These are phyloP conservation scores for Scophthalmus maximus DNA, from an alignment of 2,113 vertebrate species.

Conservation along the genomic window DNA sequence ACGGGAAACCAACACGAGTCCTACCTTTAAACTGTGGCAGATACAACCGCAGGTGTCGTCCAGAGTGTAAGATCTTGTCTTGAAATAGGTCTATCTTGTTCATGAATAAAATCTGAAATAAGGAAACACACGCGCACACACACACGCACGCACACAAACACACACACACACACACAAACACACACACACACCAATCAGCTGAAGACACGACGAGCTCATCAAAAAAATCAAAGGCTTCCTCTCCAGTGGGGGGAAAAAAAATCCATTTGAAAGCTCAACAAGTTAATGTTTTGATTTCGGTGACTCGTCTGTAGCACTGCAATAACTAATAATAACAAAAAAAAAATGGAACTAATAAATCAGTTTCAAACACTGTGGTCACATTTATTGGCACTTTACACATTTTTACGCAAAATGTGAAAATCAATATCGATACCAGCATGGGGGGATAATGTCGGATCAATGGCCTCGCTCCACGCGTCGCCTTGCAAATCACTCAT, in stretches of 20 bases:
- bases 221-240: constrained; percentile 7
- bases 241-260: constrained; percentile 24
- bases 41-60: constrained; percentile 80
- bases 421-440: constrained; percentile 41
- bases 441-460: constrained; percentile 9
- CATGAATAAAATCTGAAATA: constrained; percentile 85
- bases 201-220: background rate
- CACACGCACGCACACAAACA: constrained; percentile 12
- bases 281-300: constrained; percentile 9
- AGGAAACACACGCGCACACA: constrained; percentile 5
- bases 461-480: constrained; percentile 30
- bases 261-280: constrained; percentile 19
- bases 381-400: constrained; percentile 26
- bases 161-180: constrained; percentile 1
- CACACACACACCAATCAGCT: constrained; percentile 9
- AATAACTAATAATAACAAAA: too few relatives aligned
- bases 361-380: constrained; percentile 2
- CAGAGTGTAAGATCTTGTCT: constrained; percentile 84
- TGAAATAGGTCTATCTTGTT: constrained; percentile 88
- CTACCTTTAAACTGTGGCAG: constrained; percentile 83
- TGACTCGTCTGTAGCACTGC: background rate
- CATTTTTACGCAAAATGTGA: constrained; percentile 26
- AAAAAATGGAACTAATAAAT: constrained; percentile 42
- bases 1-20: too few relatives aligned
- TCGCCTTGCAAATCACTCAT: constrained; percentile 19